phyloP scores from a whole-genome alignment of 2,888 invertebrate species.

The Bellardia pandia region DNA sequence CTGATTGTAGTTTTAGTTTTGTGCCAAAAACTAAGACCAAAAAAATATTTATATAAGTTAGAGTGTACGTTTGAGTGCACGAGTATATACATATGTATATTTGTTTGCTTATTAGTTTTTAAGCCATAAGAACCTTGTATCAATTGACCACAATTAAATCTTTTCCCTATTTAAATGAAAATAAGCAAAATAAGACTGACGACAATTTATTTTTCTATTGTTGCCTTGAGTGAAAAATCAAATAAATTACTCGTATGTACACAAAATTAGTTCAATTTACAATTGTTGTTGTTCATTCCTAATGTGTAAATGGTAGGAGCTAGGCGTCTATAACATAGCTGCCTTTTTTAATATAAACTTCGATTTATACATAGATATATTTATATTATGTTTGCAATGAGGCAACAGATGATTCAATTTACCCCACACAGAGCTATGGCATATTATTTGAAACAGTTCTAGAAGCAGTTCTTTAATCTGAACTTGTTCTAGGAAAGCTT shows the following conservation, averaged over 20 bases:
- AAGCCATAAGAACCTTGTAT: conserved; percentile 51
- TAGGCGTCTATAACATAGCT: too few relatives aligned
- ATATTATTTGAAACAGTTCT: too few relatives aligned
- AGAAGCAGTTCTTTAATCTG: too few relatives aligned
- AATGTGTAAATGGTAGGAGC: too few relatives aligned
- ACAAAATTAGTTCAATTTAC: background rate
- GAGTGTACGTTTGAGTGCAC: too few relatives aligned
- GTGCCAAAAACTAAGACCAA: conserved; percentile 23
- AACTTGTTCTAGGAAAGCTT: too few relatives aligned
- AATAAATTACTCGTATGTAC: background rate
- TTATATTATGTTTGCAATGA: too few relatives aligned
- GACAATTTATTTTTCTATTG: conserved; percentile 32
- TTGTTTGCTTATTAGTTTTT: conserved; percentile 19
- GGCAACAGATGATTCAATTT: too few relatives aligned
- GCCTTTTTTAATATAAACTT: too few relatives aligned
- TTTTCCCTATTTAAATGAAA: conserved; percentile 37
- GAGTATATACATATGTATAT: too few relatives aligned
- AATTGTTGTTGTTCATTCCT: background rate
- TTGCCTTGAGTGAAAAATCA: conserved; percentile 23
- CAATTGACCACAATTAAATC: conserved; percentile 61
- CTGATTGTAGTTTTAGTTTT: conserved; percentile 15
- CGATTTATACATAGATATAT: too few relatives aligned
- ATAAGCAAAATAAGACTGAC: conserved; percentile 23
- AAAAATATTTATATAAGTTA: background rate
- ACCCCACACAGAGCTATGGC: too few relatives aligned